Conservation (phyloP, 1,140 invertebrate species). For the Hesperophylax magnus region DNA sequence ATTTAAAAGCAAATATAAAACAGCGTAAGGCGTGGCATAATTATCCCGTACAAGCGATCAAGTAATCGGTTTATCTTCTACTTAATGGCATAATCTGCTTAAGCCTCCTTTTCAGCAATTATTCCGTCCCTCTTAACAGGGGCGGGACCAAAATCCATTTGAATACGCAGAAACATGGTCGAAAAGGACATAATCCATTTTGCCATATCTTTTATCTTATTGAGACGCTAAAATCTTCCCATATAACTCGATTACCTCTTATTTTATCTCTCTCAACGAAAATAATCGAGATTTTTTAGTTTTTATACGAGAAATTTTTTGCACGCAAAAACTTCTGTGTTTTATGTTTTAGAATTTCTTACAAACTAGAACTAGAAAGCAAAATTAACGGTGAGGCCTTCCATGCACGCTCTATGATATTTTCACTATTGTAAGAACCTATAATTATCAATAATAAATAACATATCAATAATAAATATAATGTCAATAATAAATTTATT, state of each 20-base stretch:
- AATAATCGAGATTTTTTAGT: too few species aligned
- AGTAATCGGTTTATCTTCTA: slow-evolving; percentile 11
- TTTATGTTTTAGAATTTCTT: too few species aligned
- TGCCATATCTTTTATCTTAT: neutral
- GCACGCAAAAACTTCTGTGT: too few species aligned
- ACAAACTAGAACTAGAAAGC: too few species aligned
- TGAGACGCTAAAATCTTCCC: neutral
- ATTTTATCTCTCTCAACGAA: too few species aligned
- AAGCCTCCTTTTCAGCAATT: slow-evolving; percentile 15
- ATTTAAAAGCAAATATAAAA: neutral
- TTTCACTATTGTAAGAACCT: too few species aligned
- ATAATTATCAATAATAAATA: too few species aligned
- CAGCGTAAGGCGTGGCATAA: neutral
- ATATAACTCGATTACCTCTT: neutral
- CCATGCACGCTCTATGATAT: too few species aligned
- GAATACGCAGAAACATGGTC: neutral
- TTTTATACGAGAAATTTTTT: too few species aligned
- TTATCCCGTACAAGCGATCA: neutral
- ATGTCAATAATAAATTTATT: too few species aligned
- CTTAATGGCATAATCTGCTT: neutral
- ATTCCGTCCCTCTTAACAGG: neutral
- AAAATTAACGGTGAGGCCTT: too few species aligned
- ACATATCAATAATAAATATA: too few species aligned
- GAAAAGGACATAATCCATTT: neutral
- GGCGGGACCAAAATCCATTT: neutral